Conservation (phyloP, 2,797 vertebrate genomes). For the Ibycter americanus region DNA sequence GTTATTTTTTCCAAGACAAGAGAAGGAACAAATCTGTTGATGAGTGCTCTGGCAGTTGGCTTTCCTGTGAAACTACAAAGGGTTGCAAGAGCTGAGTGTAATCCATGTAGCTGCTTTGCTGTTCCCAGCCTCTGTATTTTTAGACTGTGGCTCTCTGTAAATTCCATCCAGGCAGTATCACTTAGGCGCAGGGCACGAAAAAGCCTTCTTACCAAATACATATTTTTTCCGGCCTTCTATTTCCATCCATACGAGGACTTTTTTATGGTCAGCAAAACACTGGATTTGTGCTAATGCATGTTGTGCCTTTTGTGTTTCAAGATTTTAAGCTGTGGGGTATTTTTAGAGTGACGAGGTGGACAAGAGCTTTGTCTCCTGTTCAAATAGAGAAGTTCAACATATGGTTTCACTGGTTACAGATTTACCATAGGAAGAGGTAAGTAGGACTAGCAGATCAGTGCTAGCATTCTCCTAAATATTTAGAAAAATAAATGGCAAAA, state of each 20-base stretch:
- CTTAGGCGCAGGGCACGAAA: background rate
- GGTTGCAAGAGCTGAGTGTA: background rate
- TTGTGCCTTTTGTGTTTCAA: background rate
- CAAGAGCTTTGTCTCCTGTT: conserved; percentile 2
- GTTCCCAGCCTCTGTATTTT: conserved; percentile 14
- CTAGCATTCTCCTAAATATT: background rate
- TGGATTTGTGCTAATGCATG: background rate
- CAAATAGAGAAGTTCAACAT: background rate
- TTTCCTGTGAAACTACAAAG: background rate
- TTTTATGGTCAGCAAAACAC: background rate
- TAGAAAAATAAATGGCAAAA: background rate
- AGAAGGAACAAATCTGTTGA: background rate
- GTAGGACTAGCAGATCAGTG: background rate
- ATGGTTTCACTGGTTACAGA: background rate
- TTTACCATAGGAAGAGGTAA: background rate
- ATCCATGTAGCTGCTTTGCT: conserved; percentile 27
- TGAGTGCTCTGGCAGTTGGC: background rate
- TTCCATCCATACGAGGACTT: background rate
- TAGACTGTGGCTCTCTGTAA: background rate
- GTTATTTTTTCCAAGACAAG: background rate
- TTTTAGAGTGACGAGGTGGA: conserved; percentile 15
- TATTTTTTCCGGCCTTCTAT: background rate
- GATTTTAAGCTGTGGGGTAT: background rate
- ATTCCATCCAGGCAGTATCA: conserved; percentile 6
- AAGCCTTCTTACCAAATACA: background rate